These are phyloP conservation scores for Yponomeuta malinellus DNA, from an alignment of 2,888 invertebrate species.

Conservation along the genomic window DNA sequence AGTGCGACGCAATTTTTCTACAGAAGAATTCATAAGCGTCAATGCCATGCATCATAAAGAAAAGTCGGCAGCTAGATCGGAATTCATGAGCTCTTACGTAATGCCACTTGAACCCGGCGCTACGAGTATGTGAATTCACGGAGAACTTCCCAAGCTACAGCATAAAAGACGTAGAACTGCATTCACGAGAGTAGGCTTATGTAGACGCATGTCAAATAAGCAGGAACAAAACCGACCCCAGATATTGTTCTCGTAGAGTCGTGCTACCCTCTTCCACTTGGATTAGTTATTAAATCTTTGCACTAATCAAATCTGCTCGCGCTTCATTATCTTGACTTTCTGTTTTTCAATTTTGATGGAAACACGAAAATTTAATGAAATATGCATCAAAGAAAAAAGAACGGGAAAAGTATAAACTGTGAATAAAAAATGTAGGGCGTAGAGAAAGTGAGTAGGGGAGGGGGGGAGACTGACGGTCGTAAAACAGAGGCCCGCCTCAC, in stretches of 20 bases:
- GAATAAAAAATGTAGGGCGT: not conserved
- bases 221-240: constrained; percentile 13
- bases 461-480: not conserved
- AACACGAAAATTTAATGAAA: not conserved
- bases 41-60: constrained; percentile 33
- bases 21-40: constrained; percentile 30
- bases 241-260: constrained; percentile 5
- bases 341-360: not conserved
- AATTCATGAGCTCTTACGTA: constrained; percentile 47
- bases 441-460: not conserved
- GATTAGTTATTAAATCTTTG: not conserved
- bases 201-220: constrained; percentile 15
- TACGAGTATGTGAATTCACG: constrained; percentile 37
- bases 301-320: not conserved
- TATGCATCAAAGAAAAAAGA: not conserved
- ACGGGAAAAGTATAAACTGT: not conserved
- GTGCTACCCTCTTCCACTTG: not conserved
- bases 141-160: constrained; percentile 45
- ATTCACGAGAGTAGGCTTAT: constrained; percentile 23
- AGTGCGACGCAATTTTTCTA: constrained; percentile 14
- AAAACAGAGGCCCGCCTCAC: not conserved
- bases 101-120: constrained; percentile 46
- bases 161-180: constrained; percentile 47
- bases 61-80: constrained; percentile 34
- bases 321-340: not conserved